Evolutionary conservation across 1,140 invertebrate species (phyloP), one percentile per base, ranked within the genome.

Genomic region (Drosophila suzukii): DNA sequence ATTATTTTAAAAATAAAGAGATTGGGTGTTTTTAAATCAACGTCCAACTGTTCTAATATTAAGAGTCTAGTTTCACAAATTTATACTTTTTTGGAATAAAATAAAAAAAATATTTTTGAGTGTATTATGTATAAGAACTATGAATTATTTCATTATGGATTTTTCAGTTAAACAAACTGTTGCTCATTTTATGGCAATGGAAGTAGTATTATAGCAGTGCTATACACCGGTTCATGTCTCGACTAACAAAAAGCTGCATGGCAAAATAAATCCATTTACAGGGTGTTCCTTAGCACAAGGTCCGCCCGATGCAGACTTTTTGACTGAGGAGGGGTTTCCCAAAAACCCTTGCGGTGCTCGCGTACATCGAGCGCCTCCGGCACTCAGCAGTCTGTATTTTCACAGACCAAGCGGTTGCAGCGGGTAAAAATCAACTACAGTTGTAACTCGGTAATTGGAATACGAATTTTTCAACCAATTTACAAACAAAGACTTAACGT

Each of bases 281-380:
- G 67, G 58, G 56, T 59, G 46, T 6, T 12, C 47, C 32, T 7
- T 7, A 10, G 30, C 38, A 66, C 74, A 84, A 88, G 83, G 20
- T 20, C 20, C 20, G 20, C 20, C 2, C 20, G 20, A 20, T 20
- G 20, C 2, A 2, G 20, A 20, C 20, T 1, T 2, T 20, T 20
- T 20, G 20, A 20, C 20, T n/a, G 20, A 20, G 20, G 20, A 20
- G 20, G 20, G 0, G 20, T 20, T 1, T 20, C 20, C 2, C 20
- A 20, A 20, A 20, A 20, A 20, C 20, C 20, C 20, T 20, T 20
- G 20, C 20, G 20, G 20, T 20, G 20, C 1, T 20, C 20, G 20
- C 20, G 20, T 20, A 20, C 20, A 20, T 20, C 0, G 20, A 20
- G 11, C 20, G 6, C 7, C 27, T 30, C 36, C 38, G 11, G 17